Conservation (phyloP, 2,888 invertebrate genomes). For the Hydropsyche betteni region DNA sequence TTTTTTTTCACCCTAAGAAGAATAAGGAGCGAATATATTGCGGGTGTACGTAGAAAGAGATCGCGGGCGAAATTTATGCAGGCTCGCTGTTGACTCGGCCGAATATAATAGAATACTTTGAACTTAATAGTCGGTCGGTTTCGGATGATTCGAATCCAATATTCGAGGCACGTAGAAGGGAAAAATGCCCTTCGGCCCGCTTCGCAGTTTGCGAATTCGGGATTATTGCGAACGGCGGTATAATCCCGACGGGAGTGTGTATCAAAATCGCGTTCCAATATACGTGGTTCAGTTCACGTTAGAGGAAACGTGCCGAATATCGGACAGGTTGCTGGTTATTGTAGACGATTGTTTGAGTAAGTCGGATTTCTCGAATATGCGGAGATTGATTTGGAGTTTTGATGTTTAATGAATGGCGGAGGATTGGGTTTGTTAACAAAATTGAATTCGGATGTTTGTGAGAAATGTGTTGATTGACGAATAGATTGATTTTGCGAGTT, state of each 20-base stretch:
- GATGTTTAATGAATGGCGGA: too few species aligned
- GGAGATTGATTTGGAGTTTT: too few species aligned
- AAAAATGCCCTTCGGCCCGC: conserved; percentile 18
- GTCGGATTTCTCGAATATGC: too few species aligned
- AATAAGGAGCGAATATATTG: background rate
- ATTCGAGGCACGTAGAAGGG: conserved; percentile 45
- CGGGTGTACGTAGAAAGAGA: background rate
- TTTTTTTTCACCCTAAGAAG: background rate
- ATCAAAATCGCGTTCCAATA: background rate
- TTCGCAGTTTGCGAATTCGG: background rate
- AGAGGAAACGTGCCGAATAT: too few species aligned
- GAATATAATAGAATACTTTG: conserved; percentile 51
- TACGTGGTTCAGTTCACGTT: background rate
- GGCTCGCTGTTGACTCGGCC: conserved; percentile 49
- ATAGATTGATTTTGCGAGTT: too few species aligned
- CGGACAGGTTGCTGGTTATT: too few species aligned
- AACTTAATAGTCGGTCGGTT: conserved; percentile 47
- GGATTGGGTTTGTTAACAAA: too few species aligned
- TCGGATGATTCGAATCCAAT: conserved; percentile 46
- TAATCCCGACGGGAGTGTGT: background rate
- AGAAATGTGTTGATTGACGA: too few species aligned
- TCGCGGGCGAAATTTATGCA: conserved; percentile 44
- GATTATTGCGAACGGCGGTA: conserved; percentile 1
- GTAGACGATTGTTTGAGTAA: too few species aligned
- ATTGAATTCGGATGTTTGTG: too few species aligned